Conservation (phyloP, 2,888 invertebrate species). For the Macrosoma leucophasiata region DNA sequence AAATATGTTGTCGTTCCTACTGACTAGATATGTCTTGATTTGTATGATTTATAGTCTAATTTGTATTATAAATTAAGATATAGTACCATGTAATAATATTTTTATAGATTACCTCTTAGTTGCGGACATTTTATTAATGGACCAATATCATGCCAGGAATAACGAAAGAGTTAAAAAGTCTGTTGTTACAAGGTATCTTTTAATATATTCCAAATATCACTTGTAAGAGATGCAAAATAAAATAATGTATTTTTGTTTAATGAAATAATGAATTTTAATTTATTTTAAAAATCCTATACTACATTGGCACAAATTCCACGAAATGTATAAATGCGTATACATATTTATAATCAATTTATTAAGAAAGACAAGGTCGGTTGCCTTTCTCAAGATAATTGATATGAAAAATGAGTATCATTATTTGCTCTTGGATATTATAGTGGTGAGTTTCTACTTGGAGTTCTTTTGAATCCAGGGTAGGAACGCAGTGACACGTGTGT, state of each 20-base stretch:
- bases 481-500: constrained; percentile 88
- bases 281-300: constrained; percentile 15
- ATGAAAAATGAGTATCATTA: constrained; percentile 8
- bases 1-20: too few species aligned
- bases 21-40: too few species aligned
- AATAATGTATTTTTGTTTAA: constrained; percentile 11
- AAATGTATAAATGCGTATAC: constrained; percentile 11
- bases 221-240: too few species aligned
- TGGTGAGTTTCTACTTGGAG: constrained; percentile 68
- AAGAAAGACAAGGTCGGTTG: constrained; percentile 67
- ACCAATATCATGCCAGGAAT: too few species aligned
- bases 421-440: constrained; percentile 9
- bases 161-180: too few species aligned
- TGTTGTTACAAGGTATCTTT: too few species aligned
- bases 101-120: too few species aligned
- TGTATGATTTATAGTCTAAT: too few species aligned
- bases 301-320: constrained; percentile 41
- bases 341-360: constrained; percentile 47
- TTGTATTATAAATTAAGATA: too few species aligned
- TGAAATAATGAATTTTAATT: constrained; percentile 11
- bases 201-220: too few species aligned
- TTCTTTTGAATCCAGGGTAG: constrained; percentile 92
- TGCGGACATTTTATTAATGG: too few species aligned
- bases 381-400: constrained; percentile 70
- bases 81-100: too few species aligned